phyloP scores from a whole-genome alignment of 1,140 invertebrate species.

The Heliothis virescens region DNA sequence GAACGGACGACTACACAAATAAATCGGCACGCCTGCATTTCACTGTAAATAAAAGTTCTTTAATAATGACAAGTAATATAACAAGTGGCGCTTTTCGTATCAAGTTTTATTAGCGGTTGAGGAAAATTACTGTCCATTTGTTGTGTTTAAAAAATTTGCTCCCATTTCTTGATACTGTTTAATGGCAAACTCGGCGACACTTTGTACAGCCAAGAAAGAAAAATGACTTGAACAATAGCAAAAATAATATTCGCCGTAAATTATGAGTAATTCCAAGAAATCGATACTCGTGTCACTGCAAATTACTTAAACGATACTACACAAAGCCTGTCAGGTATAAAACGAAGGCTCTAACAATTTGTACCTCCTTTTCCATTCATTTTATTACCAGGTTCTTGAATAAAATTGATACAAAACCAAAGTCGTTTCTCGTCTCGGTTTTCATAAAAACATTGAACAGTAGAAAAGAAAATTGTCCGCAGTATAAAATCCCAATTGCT shows the following conservation, averaged over 20 bases:
- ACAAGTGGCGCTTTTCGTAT: background rate
- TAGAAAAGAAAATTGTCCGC: background rate
- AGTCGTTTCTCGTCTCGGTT: slow-evolving; percentile 10
- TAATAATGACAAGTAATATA: background rate
- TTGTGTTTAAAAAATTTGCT: too few relatives aligned
- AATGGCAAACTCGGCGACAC: too few relatives aligned
- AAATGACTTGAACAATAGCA: too few relatives aligned
- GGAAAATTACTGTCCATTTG: too few relatives aligned
- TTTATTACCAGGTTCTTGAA: background rate
- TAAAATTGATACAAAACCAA: slow-evolving; percentile 7
- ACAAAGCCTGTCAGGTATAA: too few relatives aligned
- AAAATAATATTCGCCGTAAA: too few relatives aligned
- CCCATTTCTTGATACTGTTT: too few relatives aligned
- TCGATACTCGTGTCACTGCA: too few relatives aligned
- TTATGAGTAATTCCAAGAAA: too few relatives aligned
- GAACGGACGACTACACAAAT: background rate
- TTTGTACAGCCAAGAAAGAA: too few relatives aligned
- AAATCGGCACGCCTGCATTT: background rate
- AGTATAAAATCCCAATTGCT: slow-evolving; percentile 17
- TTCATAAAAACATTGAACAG: background rate
- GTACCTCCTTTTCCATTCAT: background rate
- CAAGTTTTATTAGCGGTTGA: too few relatives aligned
- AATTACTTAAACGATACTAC: too few relatives aligned
- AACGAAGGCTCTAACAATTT: background rate
- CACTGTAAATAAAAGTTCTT: background rate